Evolutionary conservation across 1,140 invertebrate genomes (phyloP), one percentile per base, ranked within the genome.

Genomic region (Lepidurus couesii): DNA sequence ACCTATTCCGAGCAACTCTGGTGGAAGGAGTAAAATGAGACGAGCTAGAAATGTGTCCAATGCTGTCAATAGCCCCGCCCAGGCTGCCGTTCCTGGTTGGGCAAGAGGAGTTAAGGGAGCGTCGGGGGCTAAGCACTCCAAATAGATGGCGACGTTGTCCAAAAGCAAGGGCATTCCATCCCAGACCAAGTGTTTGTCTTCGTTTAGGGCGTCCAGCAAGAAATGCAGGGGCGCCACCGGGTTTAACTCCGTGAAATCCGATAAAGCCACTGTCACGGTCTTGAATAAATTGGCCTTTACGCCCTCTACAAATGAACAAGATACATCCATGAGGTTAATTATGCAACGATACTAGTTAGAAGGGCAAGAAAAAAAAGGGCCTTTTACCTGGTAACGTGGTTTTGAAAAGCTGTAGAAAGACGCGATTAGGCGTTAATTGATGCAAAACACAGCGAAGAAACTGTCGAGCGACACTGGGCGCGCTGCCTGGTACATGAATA

Each of bases 241-340:
- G 85, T 96, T 98, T 65, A 99, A 84, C 84, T 99, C 98, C 83
- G 93, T 93, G 86, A 99, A 99, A 86, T 99, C 97, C n/a, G 93
- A 89, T 80, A 99, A 87, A 0, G 96, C 93, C 83, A 93, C 90
- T 2, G 95, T 92, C 80, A 99, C 92, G 81, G 95, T 97, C 84
- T 93, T 94, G 87, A 98, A 98, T 84, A 98, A 97, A 82, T 91
- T 89, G 82, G 89, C 87, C 77, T 91, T 88, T 24, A 90, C 88
- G 45, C 87, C 87, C 82, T 93, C 91, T 89, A 85, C 5, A 79
- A 42, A 9, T 43, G 76, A 44, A 77, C 42, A 42, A 45, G 11
- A 45, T 26, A 75, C 24, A 44, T 44, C 74, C 42, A 77, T 8
- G 1, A 44, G 6, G 44, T 13, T 78, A 75, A 53, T 77, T 13